Base-by-base conservation (phyloP, 2,113 vertebrate species). In the Dicentrarchus labrax region DNA sequence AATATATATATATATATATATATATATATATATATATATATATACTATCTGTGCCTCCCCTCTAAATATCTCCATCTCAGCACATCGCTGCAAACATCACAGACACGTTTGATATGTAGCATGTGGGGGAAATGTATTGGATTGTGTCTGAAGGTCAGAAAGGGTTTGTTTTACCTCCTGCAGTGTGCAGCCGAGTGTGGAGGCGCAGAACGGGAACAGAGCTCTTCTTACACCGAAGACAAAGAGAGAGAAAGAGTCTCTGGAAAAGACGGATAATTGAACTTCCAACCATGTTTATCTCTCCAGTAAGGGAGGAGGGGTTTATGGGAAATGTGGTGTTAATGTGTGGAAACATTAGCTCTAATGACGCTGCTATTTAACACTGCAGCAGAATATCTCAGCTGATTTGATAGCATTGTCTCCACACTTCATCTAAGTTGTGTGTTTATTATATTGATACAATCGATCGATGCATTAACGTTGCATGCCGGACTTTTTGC, bases 401-500 rank as follows among this genome's bases (percentile, higher is more conserved):
- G 7, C 59, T 22, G 50, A 57, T 67, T 30, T 15, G n/a, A 56
- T 8, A 2, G 22, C 17, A 22, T 66, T 10, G 51, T 22, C 24
- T 39, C 9, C 24, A 8, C 43, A 36, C 56, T 76, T 30, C 30
- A 30, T 30, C 30, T 2, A 30, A 30, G 30, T 30, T 30, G 30
- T 30, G 30, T 30, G 30, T 30, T 30, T 30, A 30, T 30, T 30
- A 3, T 30, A 15, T 21, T 1, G 17, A 71, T 54, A 16, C 19
- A 48, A 48, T 50, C 15, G 64, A 72, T n/a, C 13, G 16, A 61
- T 24, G 3, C 39, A 53, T 64, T 22, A 60, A 72, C 1, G 8
- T 4, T 8, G n/a, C 66, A 41, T 1, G 11, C 64, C 15, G 72
- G 73, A 82, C 65, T 50, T 66, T 39, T 66, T 39, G 47, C 48